Percentiles rank a stretch among this genome's conserved stretches.
Conservation (phyloP, 2,113 vertebrate genomes). For the Theristicus caerulescens region DNA sequence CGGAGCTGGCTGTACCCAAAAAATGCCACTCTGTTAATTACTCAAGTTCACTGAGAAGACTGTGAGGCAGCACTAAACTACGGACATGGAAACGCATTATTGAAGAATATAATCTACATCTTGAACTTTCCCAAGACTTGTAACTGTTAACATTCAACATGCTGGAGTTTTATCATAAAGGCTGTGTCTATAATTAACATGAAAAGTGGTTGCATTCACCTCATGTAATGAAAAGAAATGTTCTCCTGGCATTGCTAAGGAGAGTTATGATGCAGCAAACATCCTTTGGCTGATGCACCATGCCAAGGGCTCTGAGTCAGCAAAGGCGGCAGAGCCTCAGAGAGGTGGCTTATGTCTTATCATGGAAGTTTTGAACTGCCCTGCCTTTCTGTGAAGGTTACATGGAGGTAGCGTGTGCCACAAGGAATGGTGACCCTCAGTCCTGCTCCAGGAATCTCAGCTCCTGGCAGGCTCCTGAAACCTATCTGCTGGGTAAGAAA, state of each 20-base stretch:
- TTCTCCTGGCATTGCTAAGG: neutral
- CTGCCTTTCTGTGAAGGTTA: neutral
- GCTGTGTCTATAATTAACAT: neutral
- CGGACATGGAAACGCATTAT: accelerated
- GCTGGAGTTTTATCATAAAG: neutral
- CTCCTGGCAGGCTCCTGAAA: neutral
- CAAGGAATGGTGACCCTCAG: accelerated
- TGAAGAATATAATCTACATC: neutral
- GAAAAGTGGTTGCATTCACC: neutral
- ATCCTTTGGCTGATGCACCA: neutral
- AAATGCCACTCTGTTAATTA: neutral
- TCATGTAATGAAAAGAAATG: neutral
- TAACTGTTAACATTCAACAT: neutral
- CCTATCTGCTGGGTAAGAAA: neutral
- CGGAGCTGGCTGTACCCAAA: neutral
- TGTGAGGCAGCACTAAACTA: neutral
- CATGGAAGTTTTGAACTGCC: neutral
- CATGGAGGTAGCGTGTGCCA: neutral
- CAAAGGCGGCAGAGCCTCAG: neutral
- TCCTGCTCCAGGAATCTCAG: neutral
- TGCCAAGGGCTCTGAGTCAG: neutral
- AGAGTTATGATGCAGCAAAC: neutral
- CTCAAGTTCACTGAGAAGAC: neutral
- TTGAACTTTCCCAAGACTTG: neutral
- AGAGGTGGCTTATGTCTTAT: neutral